Percentiles rank a stretch among this genome's conserved stretches.
Evolutionary conservation across 2,888 invertebrate species (phyloP).

Genomic region (Nipponacmea schrenckii): DNA sequence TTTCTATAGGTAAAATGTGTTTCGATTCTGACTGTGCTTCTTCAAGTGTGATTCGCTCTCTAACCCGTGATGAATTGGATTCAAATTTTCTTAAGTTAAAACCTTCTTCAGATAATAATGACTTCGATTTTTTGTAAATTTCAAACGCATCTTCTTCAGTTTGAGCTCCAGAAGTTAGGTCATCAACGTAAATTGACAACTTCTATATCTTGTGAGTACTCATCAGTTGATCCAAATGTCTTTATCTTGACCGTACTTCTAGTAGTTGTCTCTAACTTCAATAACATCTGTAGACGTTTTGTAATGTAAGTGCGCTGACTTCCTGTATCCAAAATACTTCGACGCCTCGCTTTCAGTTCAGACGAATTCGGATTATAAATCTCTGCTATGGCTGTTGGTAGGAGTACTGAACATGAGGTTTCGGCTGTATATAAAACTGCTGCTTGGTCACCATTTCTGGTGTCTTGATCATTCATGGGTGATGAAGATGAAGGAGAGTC

Average conservation of each 20-base stretch:
- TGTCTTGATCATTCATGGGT: too few species aligned
- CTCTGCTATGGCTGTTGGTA: neutral
- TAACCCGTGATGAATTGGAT: neutral
- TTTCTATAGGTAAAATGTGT: neutral
- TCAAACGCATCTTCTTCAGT: neutral
- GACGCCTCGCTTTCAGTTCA: neutral
- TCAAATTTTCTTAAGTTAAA: constrained; percentile 1
- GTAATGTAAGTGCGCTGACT: neutral
- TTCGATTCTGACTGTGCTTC: neutral
- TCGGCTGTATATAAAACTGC: neutral
- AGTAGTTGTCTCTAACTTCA: neutral
- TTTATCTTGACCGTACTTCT: neutral
- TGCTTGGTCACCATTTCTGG: too few species aligned
- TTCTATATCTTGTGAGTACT: neutral
- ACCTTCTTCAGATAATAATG: neutral
- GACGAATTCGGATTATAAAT: neutral
- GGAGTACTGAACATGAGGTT: neutral
- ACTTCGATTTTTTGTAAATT: neutral
- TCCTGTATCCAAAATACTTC: neutral
- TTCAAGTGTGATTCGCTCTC: neutral
- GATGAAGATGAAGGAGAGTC: neutral
- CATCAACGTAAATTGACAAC: neutral
- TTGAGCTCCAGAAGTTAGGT: neutral
- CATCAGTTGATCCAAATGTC: neutral
- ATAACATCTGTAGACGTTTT: neutral